These are phyloP conservation scores for Oncorhynchus nerka DNA, from an alignment of 2,113 vertebrate genomes.

Conservation along the genomic window DNA sequence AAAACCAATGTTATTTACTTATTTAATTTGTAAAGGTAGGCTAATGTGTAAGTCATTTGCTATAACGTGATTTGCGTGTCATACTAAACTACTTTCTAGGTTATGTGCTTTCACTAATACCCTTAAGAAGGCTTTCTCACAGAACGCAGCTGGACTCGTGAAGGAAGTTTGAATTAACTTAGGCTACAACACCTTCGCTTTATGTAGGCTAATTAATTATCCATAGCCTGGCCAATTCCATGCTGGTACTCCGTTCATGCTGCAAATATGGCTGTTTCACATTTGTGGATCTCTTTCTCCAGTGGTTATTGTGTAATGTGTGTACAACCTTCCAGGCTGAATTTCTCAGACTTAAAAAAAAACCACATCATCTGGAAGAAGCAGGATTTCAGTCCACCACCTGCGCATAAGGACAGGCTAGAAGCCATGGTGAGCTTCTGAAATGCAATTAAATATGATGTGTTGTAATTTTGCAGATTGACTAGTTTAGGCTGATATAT, in stretches of 20 bases:
- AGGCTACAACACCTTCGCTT: background rate
- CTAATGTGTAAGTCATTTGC: too few species aligned
- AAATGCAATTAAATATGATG: too few species aligned
- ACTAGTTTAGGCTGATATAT: background rate
- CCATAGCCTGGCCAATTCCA: too few species aligned
- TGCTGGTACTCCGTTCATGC: too few species aligned
- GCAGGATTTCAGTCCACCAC: background rate
- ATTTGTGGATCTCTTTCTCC: background rate
- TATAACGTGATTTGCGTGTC: too few species aligned
- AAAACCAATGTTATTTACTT: too few species aligned
- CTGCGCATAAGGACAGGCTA: slow-evolving; percentile 29
- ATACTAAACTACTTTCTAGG: too few species aligned
- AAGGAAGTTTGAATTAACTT: slow-evolving; percentile 21
- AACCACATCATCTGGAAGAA: slow-evolving; percentile 22
- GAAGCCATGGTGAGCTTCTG: slow-evolving; percentile 60
- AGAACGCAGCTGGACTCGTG: background rate
- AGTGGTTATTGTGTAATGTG: background rate
- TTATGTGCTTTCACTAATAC: slow-evolving; percentile 19
- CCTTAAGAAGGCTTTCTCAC: slow-evolving; percentile 48
- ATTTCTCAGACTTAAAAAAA: too few species aligned
- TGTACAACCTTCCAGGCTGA: background rate
- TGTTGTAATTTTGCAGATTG: too few species aligned
- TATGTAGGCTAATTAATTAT: too few species aligned
- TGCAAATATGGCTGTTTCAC: too few species aligned
- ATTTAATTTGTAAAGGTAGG: too few species aligned